Percentiles rank a stretch among this genome's conserved stretches.
These are phyloP conservation scores for Dreissena polymorpha DNA, from an alignment of 1,140 invertebrate genomes.

Conservation along the genomic window DNA sequence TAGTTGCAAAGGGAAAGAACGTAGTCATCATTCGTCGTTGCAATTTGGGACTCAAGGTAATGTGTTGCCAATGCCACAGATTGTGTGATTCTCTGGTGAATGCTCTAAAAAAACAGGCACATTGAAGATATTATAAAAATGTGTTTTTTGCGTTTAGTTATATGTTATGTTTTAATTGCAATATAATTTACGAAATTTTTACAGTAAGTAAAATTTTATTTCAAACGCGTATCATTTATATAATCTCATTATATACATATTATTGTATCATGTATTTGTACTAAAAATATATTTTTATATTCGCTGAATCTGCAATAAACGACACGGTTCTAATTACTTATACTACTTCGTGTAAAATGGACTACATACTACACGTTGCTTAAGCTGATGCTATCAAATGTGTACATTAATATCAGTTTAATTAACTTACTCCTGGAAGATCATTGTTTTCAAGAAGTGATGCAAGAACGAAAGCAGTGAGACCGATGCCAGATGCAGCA, in stretches of 20 bases:
- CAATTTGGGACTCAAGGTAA: constrained; percentile 88
- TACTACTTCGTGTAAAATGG: no score
- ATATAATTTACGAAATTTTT: no score
- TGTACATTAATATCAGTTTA: not conserved
- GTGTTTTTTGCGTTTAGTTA: not conserved
- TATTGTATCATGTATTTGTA: no score
- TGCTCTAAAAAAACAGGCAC: constrained; percentile 64
- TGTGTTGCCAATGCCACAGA: constrained; percentile 88
- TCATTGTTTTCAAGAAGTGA: constrained; percentile 80
- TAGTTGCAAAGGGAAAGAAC: constrained; percentile 82
- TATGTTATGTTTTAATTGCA: not conserved
- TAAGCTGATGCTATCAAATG: no score
- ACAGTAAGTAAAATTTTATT: no score
- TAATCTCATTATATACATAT: no score
- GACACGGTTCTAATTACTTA: no score
- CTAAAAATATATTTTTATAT: no score
- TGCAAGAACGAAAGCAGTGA: constrained; percentile 77
- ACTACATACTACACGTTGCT: no score
- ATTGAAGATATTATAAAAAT: not conserved
- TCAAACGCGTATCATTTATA: no score
- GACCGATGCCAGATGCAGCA: constrained; percentile 78
- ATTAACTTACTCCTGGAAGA: constrained; percentile 63
- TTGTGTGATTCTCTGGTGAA: constrained; percentile 80
- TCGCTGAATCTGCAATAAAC: no score
- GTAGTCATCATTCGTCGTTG: constrained; percentile 85